Evolutionary conservation across 2,797 vertebrate genomes (phyloP).

Genomic region (Emydoidea blandingii): DNA sequence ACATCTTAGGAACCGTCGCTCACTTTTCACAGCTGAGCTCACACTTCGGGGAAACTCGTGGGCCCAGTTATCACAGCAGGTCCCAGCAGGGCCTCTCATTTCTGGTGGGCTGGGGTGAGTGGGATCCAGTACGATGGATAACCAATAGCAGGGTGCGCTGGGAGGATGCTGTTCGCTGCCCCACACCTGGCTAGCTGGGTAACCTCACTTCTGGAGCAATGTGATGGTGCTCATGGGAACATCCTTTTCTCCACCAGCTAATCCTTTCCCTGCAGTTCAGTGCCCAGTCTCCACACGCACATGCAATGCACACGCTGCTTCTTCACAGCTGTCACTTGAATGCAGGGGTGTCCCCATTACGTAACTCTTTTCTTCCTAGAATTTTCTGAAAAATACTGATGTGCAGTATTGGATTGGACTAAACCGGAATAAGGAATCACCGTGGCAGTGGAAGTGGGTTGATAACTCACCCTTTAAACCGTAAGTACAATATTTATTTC

Average conservation of each 20-base stretch:
- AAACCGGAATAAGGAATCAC: too few relatives aligned
- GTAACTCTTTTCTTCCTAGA: not conserved
- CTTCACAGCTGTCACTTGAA: not conserved
- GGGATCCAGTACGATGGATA: not conserved
- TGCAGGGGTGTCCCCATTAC: not conserved
- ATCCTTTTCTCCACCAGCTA: not conserved
- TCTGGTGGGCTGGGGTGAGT: not conserved
- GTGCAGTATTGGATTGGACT: constrained; percentile 59
- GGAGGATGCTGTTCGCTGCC: not conserved
- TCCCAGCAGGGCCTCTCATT: not conserved
- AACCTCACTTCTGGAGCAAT: not conserved
- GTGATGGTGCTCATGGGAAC: not conserved
- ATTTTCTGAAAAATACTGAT: constrained; percentile 14
- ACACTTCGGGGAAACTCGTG: not conserved
- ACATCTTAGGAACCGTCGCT: not conserved
- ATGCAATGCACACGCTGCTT: not conserved
- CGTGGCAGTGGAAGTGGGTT: constrained; percentile 37
- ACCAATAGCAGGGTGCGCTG: not conserved
- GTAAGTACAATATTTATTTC: not conserved
- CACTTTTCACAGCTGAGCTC: not conserved
- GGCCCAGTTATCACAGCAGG: too few relatives aligned
- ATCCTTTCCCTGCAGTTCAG: not conserved
- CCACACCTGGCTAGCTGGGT: not conserved
- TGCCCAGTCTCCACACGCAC: too few relatives aligned
- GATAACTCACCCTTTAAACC: constrained; percentile 34